Conservation (phyloP, 2,888 invertebrate genomes). For the Cantharis rufa region DNA sequence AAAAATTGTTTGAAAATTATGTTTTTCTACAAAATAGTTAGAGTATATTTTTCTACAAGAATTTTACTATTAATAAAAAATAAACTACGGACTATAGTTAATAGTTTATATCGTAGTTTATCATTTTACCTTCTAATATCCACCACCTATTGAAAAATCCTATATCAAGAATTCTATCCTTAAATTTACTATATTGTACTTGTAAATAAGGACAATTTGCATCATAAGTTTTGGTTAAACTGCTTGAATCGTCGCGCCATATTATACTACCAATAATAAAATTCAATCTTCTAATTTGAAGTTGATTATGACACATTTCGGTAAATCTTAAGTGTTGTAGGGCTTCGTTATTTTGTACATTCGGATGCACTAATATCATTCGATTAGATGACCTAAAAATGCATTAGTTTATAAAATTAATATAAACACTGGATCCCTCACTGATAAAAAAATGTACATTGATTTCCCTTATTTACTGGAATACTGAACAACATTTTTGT, state of each 20-base stretch:
- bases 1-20: neutral
- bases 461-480: no score
- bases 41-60: neutral
- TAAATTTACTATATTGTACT: slow-evolving; percentile 69
- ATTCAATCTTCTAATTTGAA: slow-evolving; percentile 68
- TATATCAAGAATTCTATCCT: slow-evolving; percentile 76
- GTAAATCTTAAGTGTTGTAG: slow-evolving; percentile 68
- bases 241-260: slow-evolving; percentile 75
- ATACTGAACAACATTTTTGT: no score
- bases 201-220: slow-evolving; percentile 77
- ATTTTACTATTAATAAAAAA: no score
- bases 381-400: slow-evolving; percentile 59
- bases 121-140: slow-evolving; percentile 77
- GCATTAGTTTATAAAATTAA: neutral
- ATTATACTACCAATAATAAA: slow-evolving; percentile 78
- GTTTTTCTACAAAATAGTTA: neutral
- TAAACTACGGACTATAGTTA: slow-evolving; percentile 13
- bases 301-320: slow-evolving; percentile 71
- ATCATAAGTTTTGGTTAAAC: slow-evolving; percentile 72
- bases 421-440: neutral
- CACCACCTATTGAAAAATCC: slow-evolving; percentile 87
- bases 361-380: slow-evolving; percentile 67
- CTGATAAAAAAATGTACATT: no score
- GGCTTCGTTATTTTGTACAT: slow-evolving; percentile 69
- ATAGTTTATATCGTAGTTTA: slow-evolving; percentile 84